Conservation (phyloP, 2,113 vertebrate species). For the Hippoglossus stenolepis region DNA sequence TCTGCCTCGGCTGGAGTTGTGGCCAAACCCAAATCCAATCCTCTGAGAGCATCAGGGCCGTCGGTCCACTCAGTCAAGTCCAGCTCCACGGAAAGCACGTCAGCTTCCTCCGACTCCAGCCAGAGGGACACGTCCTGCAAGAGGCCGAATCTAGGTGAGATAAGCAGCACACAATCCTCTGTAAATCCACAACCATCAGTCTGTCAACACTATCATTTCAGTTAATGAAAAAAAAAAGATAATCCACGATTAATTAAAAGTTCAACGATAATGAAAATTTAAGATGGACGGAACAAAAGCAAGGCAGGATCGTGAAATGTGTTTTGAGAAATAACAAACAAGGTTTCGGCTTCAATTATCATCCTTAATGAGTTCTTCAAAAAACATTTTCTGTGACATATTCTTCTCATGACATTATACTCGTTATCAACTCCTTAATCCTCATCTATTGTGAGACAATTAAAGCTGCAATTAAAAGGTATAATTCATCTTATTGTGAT, state of each 20-base stretch:
- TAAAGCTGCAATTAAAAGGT: conserved; percentile 33
- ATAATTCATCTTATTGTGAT: conserved; percentile 12
- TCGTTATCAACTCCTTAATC: neutral
- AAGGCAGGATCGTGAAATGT: neutral
- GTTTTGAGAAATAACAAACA: neutral
- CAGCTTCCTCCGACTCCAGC: conserved; percentile 76
- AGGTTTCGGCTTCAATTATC: neutral
- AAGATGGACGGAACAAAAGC: neutral
- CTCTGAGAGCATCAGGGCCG: conserved; percentile 60
- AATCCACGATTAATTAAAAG: neutral
- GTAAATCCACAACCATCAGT: neutral
- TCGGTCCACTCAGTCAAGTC: conserved; percentile 80
- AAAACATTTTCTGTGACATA: neutral
- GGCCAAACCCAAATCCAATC: conserved; percentile 65
- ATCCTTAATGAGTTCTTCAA: conserved; percentile 2
- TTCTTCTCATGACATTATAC: conserved; percentile 12
- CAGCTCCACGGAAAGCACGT: conserved; percentile 83
- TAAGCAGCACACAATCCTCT: neutral
- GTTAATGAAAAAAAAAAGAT: neutral
- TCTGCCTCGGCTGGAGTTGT: conserved; percentile 67
- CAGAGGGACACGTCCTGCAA: conserved; percentile 66
- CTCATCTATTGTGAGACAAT: conserved; percentile 10
- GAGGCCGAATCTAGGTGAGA: conserved; percentile 77
- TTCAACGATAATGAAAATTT: neutral
- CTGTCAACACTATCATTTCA: neutral